A percentile compares a stretch with the other conserved stretches of the same genome.
Evolutionary conservation across 1,140 invertebrate genomes (phyloP).

Genomic region (Microplitis demolitor): DNA sequence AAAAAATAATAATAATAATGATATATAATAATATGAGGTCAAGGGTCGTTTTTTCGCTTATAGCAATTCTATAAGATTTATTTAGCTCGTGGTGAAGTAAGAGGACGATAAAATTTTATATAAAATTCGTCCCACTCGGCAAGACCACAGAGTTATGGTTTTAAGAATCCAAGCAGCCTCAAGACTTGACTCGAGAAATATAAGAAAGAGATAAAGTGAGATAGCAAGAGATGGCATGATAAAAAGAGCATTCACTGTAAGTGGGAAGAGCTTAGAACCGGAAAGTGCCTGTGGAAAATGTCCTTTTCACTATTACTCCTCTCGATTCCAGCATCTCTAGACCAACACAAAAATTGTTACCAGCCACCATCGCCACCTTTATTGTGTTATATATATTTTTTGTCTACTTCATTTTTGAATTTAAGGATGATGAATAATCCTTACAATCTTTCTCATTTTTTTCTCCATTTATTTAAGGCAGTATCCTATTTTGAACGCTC

Average conservation of each 20-base stretch:
- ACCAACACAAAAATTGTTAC: constrained; percentile 13
- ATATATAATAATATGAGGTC: not conserved
- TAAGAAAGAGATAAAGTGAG: not conserved
- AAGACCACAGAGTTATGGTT: constrained; percentile 10
- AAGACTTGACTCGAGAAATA: not conserved
- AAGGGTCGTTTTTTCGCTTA: constrained; percentile 2
- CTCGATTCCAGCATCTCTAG: constrained; percentile 13
- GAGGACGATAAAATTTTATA: constrained; percentile 8
- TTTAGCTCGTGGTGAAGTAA: not conserved
- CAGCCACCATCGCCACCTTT: not conserved
- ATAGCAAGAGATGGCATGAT: not conserved
- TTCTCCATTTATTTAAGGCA: not conserved
- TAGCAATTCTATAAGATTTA: constrained; percentile 14
- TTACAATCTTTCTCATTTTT: not conserved
- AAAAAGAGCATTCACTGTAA: not conserved
- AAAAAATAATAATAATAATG: not conserved
- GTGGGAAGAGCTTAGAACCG: constrained; percentile 24
- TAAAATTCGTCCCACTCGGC: constrained; percentile 6
- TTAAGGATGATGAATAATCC: not conserved
- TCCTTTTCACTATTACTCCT: constrained; percentile 28
- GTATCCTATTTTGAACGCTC: constrained; percentile 8
- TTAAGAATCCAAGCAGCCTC: not conserved
- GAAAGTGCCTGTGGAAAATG: constrained; percentile 31
- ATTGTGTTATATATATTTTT: not conserved
- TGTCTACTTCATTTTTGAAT: not conserved